Conservation (phyloP, 2,888 invertebrate species). For the Seira musarum region DNA sequence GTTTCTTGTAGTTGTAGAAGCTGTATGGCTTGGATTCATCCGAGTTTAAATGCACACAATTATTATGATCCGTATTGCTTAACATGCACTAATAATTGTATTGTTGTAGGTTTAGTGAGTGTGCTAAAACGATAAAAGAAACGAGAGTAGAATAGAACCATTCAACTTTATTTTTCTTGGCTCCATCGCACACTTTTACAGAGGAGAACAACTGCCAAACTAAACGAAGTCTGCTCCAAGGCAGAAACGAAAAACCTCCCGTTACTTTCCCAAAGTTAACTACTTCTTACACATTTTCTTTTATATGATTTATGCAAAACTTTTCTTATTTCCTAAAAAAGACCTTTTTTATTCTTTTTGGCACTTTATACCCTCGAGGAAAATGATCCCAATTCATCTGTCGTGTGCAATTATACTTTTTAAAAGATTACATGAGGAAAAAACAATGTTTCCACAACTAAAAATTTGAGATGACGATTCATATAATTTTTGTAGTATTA, state of each 20-base stretch:
- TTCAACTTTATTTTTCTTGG: conserved; percentile 8
- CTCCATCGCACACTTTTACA: background rate
- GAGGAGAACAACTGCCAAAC: background rate
- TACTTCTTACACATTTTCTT: too few species aligned
- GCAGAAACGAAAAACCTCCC: background rate
- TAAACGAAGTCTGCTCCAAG: background rate
- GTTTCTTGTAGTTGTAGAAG: too few species aligned
- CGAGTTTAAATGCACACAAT: background rate
- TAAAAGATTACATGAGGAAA: conserved; percentile 13
- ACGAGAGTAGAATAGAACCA: conserved; percentile 1
- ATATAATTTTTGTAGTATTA: conserved; percentile 9
- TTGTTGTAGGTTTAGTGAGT: conserved; percentile 2
- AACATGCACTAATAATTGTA: conserved; percentile 7
- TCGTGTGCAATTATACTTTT: background rate
- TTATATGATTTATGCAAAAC: conserved; percentile 19
- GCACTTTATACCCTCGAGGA: conserved; percentile 3
- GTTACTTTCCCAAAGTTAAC: background rate
- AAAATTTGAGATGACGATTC: background rate
- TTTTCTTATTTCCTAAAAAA: conserved; percentile 6
- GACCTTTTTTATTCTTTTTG: background rate
- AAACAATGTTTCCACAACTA: background rate
- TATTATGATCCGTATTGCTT: conserved; percentile 9
- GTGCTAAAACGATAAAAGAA: background rate
- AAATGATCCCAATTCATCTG: background rate
- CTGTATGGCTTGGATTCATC: too few species aligned